Percentiles rank a stretch among this genome's conserved stretches.
These are phyloP conservation scores for Petroica traversi DNA, from an alignment of 2,113 vertebrate species.

Conservation along the genomic window DNA sequence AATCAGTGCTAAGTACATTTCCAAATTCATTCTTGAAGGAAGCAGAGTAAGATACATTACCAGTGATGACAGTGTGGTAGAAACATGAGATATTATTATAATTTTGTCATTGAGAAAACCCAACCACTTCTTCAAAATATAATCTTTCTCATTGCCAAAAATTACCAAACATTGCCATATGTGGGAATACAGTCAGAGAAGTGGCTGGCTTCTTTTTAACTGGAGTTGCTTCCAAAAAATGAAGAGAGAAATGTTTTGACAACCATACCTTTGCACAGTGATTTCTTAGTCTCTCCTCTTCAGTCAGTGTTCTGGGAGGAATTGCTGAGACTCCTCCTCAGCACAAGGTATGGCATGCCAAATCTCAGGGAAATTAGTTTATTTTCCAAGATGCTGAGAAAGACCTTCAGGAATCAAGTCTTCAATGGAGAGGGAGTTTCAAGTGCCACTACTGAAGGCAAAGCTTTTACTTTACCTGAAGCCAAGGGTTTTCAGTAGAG, in stretches of 20 bases:
- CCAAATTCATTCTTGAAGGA: background rate
- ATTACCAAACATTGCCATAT: background rate
- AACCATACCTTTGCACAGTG: background rate
- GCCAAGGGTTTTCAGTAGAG: background rate
- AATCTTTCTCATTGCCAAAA: background rate
- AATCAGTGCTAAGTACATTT: background rate
- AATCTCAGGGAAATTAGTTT: background rate
- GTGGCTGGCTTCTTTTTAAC: background rate
- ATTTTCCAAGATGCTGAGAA: background rate
- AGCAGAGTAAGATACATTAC: background rate
- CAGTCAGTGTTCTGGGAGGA: background rate
- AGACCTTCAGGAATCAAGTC: background rate
- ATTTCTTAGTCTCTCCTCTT: background rate
- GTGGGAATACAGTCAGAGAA: background rate
- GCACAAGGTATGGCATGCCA: rapidly evolving
- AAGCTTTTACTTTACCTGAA: background rate
- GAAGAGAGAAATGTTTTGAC: background rate
- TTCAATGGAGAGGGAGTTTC: background rate
- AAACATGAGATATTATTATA: background rate
- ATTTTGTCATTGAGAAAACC: background rate
- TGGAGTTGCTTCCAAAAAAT: background rate
- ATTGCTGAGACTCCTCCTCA: background rate
- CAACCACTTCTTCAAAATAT: background rate
- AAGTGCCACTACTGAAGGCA: background rate
- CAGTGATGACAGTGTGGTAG: background rate